Evolutionary conservation across 2,113 vertebrate species (phyloP), one percentile per base, ranked within the genome.

Genomic region (Entelurus aequoreus): DNA sequence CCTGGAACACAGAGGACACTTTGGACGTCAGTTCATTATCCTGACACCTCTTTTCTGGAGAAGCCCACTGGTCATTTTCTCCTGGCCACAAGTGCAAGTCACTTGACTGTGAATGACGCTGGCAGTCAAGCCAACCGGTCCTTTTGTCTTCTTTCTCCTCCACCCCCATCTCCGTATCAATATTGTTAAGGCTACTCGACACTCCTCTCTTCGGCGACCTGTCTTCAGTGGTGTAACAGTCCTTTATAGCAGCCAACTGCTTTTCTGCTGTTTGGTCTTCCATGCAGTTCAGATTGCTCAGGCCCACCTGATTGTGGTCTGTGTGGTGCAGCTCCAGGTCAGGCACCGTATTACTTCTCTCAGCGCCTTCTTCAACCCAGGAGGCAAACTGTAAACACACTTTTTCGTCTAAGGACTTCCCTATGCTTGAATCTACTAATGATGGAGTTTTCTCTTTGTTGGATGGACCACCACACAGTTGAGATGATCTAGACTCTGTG

Each of bases 51-150:
- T 66, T 84, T 54, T 92, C 87, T 0, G 89, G 83, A 53, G 83
- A 85, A 13, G 88, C 88, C 89, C 88, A 90, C 71, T 91, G 89
- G 76, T 92, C 84, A 61, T 91, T 92, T 76, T 90, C 89, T 7
- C 80, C 78, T 5, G 87, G 84, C 84, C 88, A 90, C 68, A 89
- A 50, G 36, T 74, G 80, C 9, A 87, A 60, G 16, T 90, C 80
- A 2, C 65, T 69, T 14, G 68, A 65, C 46, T 87, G 74, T 19
- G 82, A 76, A 56, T 86, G 84, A 44, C 74, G 80, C 10, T 86
- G 81, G 60, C 85, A 88, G 66, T 88, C 86, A 13, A 88, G 68
- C 67, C 87, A 85, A 37, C 14, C 51, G 3, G 52, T 84, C 83
- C 83, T 69, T 83, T 76, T 21, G 84, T 57, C 35, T 16, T 11